Conservation (phyloP, 2,113 vertebrate genomes). For the Upupa epops region DNA sequence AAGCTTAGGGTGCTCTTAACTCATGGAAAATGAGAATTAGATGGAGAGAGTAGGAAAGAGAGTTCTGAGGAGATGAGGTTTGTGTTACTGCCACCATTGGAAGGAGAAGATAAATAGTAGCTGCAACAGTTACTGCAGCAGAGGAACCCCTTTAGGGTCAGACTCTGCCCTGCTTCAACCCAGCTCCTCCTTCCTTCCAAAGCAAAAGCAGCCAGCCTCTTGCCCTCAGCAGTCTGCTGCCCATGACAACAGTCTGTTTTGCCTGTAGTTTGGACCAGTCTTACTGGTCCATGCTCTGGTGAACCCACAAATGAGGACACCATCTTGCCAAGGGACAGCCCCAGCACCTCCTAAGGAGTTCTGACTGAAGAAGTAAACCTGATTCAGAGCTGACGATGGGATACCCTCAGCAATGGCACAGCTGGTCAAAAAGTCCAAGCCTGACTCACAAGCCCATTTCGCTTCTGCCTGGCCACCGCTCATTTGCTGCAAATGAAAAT, state of each 20-base stretch:
- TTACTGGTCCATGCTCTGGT: neutral
- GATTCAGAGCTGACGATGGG: neutral
- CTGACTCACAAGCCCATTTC: conserved; percentile 43
- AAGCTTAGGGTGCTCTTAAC: neutral
- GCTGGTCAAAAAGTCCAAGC: neutral
- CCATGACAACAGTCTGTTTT: neutral
- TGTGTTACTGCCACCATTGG: neutral
- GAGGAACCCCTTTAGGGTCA: neutral
- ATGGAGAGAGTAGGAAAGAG: neutral
- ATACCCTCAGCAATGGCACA: neutral
- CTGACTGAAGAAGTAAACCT: neutral
- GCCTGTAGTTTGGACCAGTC: neutral
- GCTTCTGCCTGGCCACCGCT: neutral
- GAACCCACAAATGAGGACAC: neutral
- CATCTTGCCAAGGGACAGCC: neutral
- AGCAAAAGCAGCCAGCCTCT: neutral
- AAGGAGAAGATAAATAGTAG: neutral
- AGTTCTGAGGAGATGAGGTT: neutral
- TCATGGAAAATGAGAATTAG: neutral
- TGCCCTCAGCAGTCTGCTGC: neutral
- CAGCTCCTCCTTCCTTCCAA: neutral
- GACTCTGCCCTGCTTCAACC: neutral
- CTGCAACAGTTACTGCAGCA: conserved; percentile 15
- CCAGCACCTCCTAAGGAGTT: neutral
- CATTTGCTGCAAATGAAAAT: conserved; percentile 19